These are phyloP conservation scores for Drosophila vallismaia DNA, from an alignment of 2,888 invertebrate species.

Conservation along the genomic window DNA sequence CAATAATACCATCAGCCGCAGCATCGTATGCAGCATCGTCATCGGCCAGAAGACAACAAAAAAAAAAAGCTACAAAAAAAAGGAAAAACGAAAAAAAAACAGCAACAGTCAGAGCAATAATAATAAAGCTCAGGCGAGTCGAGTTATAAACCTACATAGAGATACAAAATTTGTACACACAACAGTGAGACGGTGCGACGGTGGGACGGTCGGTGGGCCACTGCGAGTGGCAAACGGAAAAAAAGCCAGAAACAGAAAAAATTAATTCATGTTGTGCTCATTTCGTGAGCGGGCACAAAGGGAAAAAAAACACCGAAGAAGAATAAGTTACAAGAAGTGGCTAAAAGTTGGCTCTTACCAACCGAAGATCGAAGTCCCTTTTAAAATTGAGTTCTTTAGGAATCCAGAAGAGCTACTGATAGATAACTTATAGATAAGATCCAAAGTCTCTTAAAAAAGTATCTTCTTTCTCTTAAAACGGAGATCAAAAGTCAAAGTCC, in stretches of 20 bases:
- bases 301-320: constrained; percentile 14
- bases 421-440: too few species aligned
- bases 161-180: constrained; percentile 58
- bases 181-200: constrained; percentile 26
- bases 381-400: background rate
- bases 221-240: constrained; percentile 43
- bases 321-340: constrained; percentile 34
- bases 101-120: constrained; percentile 35
- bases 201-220: constrained; percentile 28
- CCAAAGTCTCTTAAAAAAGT: too few species aligned
- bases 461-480: too few species aligned
- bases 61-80: constrained; percentile 14
- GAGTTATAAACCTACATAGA: constrained; percentile 76
- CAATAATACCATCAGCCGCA: constrained; percentile 30
- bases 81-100: constrained; percentile 12
- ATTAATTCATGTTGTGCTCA: constrained; percentile 78
- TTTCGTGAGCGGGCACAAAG: constrained; percentile 64
- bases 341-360: background rate
- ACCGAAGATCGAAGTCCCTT: constrained; percentile 1
- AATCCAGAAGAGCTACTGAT: background rate
- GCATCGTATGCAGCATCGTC: constrained; percentile 44
- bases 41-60: constrained; percentile 25
- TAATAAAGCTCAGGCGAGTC: constrained; percentile 45
- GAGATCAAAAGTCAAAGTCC: too few species aligned
- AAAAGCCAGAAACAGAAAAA: constrained; percentile 54